A percentile compares a stretch with the other conserved stretches of the same genome.
Conservation (phyloP, 2,888 invertebrate species). For the Drosophila kuntzei region DNA sequence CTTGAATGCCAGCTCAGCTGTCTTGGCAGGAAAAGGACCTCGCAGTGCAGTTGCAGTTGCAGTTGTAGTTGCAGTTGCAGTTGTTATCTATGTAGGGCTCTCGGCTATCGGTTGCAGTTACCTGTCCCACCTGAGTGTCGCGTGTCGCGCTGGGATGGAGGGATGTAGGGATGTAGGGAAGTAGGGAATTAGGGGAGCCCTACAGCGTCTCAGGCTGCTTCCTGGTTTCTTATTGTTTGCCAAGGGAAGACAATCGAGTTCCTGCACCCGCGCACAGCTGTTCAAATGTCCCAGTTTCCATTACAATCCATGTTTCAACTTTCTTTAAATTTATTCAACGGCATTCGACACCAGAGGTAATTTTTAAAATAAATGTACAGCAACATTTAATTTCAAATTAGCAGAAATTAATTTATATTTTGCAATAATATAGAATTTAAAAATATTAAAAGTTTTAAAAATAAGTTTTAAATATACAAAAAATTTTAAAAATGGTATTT, state of each 20-base stretch:
- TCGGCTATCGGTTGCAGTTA: conserved; percentile 72
- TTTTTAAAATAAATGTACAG: too few species aligned
- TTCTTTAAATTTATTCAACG: conserved; percentile 1
- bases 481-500: too few species aligned
- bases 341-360: neutral
- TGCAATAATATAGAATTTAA: too few species aligned
- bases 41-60: conserved; percentile 22
- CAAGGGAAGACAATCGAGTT: conserved; percentile 1
- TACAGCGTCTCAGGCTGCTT: conserved; percentile 31
- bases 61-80: conserved; percentile 40
- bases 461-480: too few species aligned
- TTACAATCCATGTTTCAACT: neutral
- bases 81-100: conserved; percentile 79
- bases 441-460: too few species aligned
- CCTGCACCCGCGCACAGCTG: conserved; percentile 52
- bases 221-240: conserved; percentile 36
- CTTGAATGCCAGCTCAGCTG: conserved; percentile 57
- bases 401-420: too few species aligned
- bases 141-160: neutral
- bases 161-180: neutral
- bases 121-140: conserved; percentile 40
- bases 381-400: too few species aligned
- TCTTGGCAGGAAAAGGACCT: conserved; percentile 31
- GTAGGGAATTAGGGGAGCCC: conserved; percentile 27
- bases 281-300: conserved; percentile 52